Evolutionary conservation across 2,888 invertebrate genomes (phyloP), one percentile per base, ranked within the genome.

Genomic region (Beris chalybata): DNA sequence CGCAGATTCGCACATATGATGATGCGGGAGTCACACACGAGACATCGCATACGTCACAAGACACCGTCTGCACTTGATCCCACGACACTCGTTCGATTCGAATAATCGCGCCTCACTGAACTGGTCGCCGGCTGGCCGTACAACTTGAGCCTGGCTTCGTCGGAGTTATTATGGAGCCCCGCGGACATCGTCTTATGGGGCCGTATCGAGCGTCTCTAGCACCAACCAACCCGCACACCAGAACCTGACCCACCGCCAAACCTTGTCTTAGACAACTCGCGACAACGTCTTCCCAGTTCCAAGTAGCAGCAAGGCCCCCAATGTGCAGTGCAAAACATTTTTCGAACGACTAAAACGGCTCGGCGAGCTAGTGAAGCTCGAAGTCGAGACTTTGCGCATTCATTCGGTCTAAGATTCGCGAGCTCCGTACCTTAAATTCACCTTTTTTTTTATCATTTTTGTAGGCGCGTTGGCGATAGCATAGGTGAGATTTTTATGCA

Each of bases 71-170:
- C 61, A 38, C 50, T 6, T 32, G 15, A 12, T 22, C 22, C 22
- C 15, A 13, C 32, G 38, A 32, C 59, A 48, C 50, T 50, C 61
- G 61, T 61, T 50, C 61, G 43, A 61, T 50, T 61, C 61, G 61
- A 61, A 61, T 50, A 61, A 50, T 61, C 61, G 61, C 61, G 61
- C 50, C 61, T 50, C 13, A 61, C 61, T 61, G 61, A 61, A 38
- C 50, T 61, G 45, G 45, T 58, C 61, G 43, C 61, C 61, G 61
- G 61, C 61, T 47, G 13, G 52, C 50, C 50, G 50, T 43, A 13
- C 38, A 61, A 50, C 9, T 50, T 32, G 52, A 61, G 61, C 61
- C 61, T 15, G 61, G 52, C 61, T 61, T 61, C 44, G 32, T 38
- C 38, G 32, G 54, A 43, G n/a, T 44, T 43, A 15, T 44, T 43